phyloP scores from a whole-genome alignment of 2,888 invertebrate species.

The Patella depressa region DNA sequence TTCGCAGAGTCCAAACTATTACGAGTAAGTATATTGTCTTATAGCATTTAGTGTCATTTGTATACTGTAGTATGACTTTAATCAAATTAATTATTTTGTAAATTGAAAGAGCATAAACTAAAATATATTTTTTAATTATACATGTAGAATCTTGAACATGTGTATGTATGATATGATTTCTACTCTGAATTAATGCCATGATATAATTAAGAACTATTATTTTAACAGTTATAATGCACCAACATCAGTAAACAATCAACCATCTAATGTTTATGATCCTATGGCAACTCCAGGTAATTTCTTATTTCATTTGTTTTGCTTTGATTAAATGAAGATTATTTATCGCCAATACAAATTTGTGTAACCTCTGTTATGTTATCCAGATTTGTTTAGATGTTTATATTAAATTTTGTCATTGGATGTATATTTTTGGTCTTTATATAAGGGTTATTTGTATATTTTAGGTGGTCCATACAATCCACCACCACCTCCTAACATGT shows the following conservation, averaged over 20 bases:
- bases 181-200: not conserved
- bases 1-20: constrained; percentile 35
- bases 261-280: constrained; percentile 35
- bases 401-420: not conserved
- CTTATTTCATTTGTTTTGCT: not conserved
- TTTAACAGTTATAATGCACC: constrained; percentile 11
- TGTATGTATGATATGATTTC: not conserved
- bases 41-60: too few species aligned
- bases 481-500: constrained; percentile 1
- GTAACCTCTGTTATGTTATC: not conserved
- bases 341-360: not conserved
- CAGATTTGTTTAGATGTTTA: too few species aligned
- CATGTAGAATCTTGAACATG: too few species aligned
- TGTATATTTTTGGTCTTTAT: not conserved
- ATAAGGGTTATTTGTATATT: not conserved
- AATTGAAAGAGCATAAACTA: too few species aligned
- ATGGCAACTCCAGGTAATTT: constrained; percentile 24
- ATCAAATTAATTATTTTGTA: too few species aligned
- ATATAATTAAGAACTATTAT: not conserved
- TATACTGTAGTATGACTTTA: too few species aligned
- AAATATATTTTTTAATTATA: too few species aligned
- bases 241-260: constrained; percentile 19
- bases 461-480: constrained; percentile 31
- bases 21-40: constrained; percentile 35
- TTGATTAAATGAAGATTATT: not conserved